These are phyloP conservation scores for Panopea generosa DNA, from an alignment of 2,888 invertebrate genomes.

Conservation along the genomic window DNA sequence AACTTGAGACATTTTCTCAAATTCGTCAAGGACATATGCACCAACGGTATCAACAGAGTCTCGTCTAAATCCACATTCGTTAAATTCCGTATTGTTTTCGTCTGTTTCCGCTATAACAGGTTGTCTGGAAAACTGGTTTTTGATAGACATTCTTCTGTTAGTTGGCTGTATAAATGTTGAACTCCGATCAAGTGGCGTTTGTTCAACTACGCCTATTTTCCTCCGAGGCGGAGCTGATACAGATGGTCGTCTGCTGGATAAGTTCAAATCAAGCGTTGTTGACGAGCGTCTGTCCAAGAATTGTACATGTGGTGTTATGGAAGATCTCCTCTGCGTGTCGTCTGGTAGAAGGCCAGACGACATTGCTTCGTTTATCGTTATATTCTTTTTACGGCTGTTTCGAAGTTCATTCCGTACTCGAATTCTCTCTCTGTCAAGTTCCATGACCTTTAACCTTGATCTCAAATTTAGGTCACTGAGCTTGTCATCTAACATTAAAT, in stretches of 20 bases:
- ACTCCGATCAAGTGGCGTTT: slow-evolving; percentile 19
- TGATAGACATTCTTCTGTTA: not conserved
- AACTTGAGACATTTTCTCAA: slow-evolving; percentile 70
- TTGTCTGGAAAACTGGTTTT: slow-evolving; percentile 41
- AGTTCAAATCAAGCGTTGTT: not conserved
- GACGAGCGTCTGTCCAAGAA: not conserved
- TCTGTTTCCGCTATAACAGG: slow-evolving; percentile 39
- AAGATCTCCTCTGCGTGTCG: not conserved
- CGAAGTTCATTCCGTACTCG: slow-evolving; percentile 69
- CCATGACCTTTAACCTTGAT: slow-evolving; percentile 66
- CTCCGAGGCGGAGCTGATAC: slow-evolving; percentile 32
- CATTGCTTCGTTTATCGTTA: slow-evolving; percentile 57
- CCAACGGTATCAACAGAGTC: slow-evolving; percentile 56
- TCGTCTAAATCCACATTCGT: not conserved
- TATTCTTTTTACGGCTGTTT: slow-evolving; percentile 65
- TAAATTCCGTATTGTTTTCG: slow-evolving; percentile 26
- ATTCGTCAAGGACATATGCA: slow-evolving; percentile 71
- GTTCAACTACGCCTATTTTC: slow-evolving; percentile 5
- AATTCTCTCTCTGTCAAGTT: slow-evolving; percentile 69
- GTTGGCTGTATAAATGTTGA: slow-evolving; percentile 26
- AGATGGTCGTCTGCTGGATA: slow-evolving; percentile 1
- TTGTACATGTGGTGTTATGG: not conserved
- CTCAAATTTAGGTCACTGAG: slow-evolving; percentile 61
- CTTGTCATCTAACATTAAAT: slow-evolving; percentile 62
- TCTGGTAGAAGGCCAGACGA: slow-evolving; percentile 29